Evolutionary conservation across 2,888 invertebrate species (phyloP), one percentile per base, ranked within the genome.

Genomic region (Galerucella pusilla): DNA sequence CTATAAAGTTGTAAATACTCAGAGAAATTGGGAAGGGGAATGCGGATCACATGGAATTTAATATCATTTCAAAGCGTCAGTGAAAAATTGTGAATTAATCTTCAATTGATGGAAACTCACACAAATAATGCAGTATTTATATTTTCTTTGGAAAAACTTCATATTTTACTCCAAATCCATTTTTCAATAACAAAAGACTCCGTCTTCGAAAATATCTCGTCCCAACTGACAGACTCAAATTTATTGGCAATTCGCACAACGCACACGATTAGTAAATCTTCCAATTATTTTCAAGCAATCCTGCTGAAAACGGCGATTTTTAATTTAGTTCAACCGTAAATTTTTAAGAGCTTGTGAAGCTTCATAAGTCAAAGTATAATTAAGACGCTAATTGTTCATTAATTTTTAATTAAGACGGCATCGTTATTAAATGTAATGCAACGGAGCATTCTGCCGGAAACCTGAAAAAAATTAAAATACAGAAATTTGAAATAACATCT

Each of bases 341-440:
- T 35, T 63, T 63, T 63, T 28, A 42, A 42, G 42, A 11, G 35
- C 63, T n/a, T 63, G 11, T 35, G 10, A 5, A 28, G 12, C 14
- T 28, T 42, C 28, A n/a, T n/a, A 3, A 28, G 35, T 63, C 63
- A n/a, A 28, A 63, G 35, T 35, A n/a, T 63, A 63, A 63, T 63
- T 14, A 42, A 35, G 28, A 42, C n/a, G 63, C 63, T 63, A 42
- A 63, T 63, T 63, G 63, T 63, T 63, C 63, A 63, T 63, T 63
- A 63, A 63, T 63, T 63, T 63, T 63, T 63, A 63, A 63, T 63
- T 42, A 63, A 63, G 42, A 63, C 7, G 28, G 14, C 63, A n/a
- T 28, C 42, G 63, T 63, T 63, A 35, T 42, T 35, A 7, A 63
- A 14, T 63, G 12, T 63, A 14, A 63, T 63, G n/a, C 42, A 63